phyloP scores from a whole-genome alignment of 2,888 invertebrate genomes.

The Venustoraphidia nigricollis region DNA sequence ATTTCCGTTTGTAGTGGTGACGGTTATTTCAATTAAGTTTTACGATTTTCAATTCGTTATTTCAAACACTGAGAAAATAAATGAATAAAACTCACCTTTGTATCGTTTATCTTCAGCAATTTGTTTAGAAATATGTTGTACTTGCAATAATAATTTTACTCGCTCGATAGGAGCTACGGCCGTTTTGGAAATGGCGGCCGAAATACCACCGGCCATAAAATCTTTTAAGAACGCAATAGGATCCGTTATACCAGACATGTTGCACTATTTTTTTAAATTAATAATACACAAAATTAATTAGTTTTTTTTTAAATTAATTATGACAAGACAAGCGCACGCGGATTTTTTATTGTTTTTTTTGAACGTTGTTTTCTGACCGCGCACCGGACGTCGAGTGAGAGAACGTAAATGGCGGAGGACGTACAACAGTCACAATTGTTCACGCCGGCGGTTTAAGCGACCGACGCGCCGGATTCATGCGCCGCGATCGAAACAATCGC shows the following conservation, averaged over 20 bases:
- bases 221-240: conserved; percentile 78
- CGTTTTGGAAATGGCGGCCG: conserved; percentile 88
- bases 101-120: conserved; percentile 74
- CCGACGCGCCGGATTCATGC: too few relatives aligned
- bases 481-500: too few relatives aligned
- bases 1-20: too few relatives aligned
- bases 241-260: conserved; percentile 34
- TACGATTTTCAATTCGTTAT: too few relatives aligned
- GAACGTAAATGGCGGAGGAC: conserved; percentile 12
- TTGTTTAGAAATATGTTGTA: conserved; percentile 86
- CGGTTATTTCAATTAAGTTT: too few relatives aligned
- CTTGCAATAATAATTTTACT: conserved; percentile 85
- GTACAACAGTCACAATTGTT: neutral
- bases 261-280: too few relatives aligned
- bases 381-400: conserved; percentile 37
- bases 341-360: neutral
- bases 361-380: conserved; percentile 28
- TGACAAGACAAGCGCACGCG: neutral
- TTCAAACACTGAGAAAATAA: too few relatives aligned
- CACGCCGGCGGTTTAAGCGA: too few relatives aligned
- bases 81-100: conserved; percentile 47
- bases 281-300: too few relatives aligned
- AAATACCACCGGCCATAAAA: conserved; percentile 80
- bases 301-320: too few relatives aligned
- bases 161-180: conserved; percentile 91